Evolutionary conservation across 2,888 invertebrate species (phyloP).

Genomic region (Siphonodentalium dalli): DNA sequence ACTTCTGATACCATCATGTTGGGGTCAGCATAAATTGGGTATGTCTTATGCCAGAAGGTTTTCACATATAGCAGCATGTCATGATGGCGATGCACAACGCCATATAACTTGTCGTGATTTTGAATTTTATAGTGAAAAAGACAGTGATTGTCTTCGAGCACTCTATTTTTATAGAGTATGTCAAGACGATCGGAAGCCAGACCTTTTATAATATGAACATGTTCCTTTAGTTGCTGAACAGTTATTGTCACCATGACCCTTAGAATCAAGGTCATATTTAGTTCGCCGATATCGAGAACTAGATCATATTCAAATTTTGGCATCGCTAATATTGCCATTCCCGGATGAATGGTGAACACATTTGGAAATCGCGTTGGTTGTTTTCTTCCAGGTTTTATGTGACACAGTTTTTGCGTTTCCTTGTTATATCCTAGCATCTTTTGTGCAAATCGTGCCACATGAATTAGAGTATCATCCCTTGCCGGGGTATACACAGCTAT

Average conservation of each 20-base stretch:
- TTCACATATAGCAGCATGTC: slow-evolving; percentile 44
- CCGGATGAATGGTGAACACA: slow-evolving; percentile 36
- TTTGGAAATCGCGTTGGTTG: slow-evolving; percentile 39
- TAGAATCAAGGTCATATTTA: slow-evolving; percentile 42
- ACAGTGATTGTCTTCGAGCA: slow-evolving; percentile 41
- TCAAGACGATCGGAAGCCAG: slow-evolving; percentile 46
- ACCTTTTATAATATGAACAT: slow-evolving; percentile 43
- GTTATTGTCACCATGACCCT: slow-evolving; percentile 39
- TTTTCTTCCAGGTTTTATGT: slow-evolving; percentile 42
- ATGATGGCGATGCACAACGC: slow-evolving; percentile 43
- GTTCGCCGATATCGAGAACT: slow-evolving; percentile 42
- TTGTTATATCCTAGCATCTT: slow-evolving; percentile 37
- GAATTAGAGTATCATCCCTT: slow-evolving; percentile 36
- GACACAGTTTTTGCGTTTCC: slow-evolving; percentile 39
- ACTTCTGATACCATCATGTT: slow-evolving; percentile 46
- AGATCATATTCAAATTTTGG: slow-evolving; percentile 36
- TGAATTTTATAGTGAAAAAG: slow-evolving; percentile 42
- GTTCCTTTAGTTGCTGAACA: slow-evolving; percentile 42
- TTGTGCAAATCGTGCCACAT: slow-evolving; percentile 40
- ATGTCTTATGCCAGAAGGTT: slow-evolving; percentile 57
- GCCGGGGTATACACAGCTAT: slow-evolving; percentile 44
- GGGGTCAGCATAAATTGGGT: slow-evolving; percentile 47
- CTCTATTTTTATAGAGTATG: slow-evolving; percentile 41
- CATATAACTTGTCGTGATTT: slow-evolving; percentile 37
- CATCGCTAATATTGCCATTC: slow-evolving; percentile 43